Base-by-base conservation (phyloP, 2,797 vertebrate species). In the Acridotheres tristis region DNA sequence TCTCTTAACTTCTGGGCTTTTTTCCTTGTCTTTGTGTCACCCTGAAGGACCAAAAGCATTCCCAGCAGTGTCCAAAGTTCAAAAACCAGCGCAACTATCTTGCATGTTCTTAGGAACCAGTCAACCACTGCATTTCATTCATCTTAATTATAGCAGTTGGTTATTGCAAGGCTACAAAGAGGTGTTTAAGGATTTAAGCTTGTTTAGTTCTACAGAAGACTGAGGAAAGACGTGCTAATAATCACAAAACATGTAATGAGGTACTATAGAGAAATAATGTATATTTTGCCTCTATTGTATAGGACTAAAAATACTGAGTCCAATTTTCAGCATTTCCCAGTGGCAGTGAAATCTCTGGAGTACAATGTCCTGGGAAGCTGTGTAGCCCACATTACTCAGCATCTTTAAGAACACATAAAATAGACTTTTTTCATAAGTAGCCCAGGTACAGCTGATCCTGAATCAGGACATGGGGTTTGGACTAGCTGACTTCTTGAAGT, bases 401-500 rank as follows among this genome's bases (percentile, higher is more conserved):
- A 0, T 68, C 20, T 53, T 53, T 71, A 65, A 45, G 27, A 59
- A 48, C 0, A 0, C 2, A 26, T 75, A n/a, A 45, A 59, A 75
- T 22, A 6, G 17, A 26, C 7, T 32, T 51, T 66, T 90, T 40
- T 54, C 5, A 1, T 43, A 79, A 74, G 26, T 66, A 63, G 82
- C 9, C 13, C 32, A 48, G 12, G 25, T 29, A 36, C 7, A 48
- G 32, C 7, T 53, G 27, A 48, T 59, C 27, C 48, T 59, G 42
- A 81, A 10, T 20, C 36, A 67, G 18, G 26, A 55, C 2, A 6
- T 11, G 40, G 20, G 26, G 4, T 69, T 68, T 58, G 38, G 16
- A 83, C 18, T 30, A 34, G 23, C 15, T 50, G 32, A 15, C 11
- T 67, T 85, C 16, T n/a, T 67, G 5, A 5, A 0, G 20, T 53